Percentiles rank a stretch among this genome's conserved stretches.
Evolutionary conservation across 2,797 vertebrate genomes (phyloP).

Genomic region (Linurgus olivaceus): DNA sequence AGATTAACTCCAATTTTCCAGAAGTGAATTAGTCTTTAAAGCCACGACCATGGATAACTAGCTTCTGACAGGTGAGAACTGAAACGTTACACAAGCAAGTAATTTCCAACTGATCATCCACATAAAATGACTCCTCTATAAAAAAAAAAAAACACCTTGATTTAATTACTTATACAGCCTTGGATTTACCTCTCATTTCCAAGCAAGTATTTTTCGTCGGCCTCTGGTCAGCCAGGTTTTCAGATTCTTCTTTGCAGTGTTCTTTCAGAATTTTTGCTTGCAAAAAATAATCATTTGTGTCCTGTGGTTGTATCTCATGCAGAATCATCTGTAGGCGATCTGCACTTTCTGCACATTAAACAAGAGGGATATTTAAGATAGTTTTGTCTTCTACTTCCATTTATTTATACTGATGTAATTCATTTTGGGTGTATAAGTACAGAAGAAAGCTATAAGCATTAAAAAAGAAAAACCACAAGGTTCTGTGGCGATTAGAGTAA

Average conservation of each 20-base stretch:
- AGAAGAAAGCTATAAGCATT: background rate
- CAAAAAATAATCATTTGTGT: conserved; percentile 92
- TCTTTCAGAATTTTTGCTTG: conserved; percentile 83
- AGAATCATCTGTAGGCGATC: conserved; percentile 87
- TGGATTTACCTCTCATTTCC: conserved; percentile 70
- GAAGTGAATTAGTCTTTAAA: conserved; percentile 4
- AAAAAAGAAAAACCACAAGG: background rate
- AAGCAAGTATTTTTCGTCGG: background rate
- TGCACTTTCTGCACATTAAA: conserved; percentile 78
- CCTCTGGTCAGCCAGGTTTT: conserved; percentile 34
- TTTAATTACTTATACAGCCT: conserved; percentile 13
- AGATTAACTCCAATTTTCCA: background rate
- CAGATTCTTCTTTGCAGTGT: conserved; percentile 36
- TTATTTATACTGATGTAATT: background rate
- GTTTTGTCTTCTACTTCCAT: background rate
- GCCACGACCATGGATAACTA: background rate
- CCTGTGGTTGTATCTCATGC: conserved; percentile 91
- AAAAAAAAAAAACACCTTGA: background rate
- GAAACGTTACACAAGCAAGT: background rate
- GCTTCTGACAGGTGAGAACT: background rate
- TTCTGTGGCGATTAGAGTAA: accelerated
- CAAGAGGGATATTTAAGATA: background rate
- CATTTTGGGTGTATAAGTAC: background rate
- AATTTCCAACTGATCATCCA: background rate
- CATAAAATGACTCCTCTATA: background rate